These are phyloP conservation scores for Potamarius usumacintae DNA, from an alignment of 2,113 vertebrate genomes.

Conservation along the genomic window DNA sequence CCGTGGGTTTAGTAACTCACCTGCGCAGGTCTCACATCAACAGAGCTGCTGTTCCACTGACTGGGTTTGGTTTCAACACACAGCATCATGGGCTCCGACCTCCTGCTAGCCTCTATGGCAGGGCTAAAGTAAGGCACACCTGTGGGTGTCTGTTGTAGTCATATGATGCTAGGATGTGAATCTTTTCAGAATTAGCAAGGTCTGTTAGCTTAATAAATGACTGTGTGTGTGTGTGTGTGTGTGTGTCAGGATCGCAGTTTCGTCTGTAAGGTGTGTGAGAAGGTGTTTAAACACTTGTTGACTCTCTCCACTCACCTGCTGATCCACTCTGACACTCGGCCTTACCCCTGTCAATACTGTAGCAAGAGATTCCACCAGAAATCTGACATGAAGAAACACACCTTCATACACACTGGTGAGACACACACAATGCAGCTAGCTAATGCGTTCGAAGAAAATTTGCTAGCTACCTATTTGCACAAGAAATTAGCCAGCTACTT, in stretches of 20 bases:
- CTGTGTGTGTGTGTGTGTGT: slow-evolving; percentile 16
- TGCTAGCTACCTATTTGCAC: no score
- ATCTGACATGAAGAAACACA: slow-evolving; percentile 83
- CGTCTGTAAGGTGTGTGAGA: slow-evolving; percentile 72
- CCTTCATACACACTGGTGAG: slow-evolving; percentile 79
- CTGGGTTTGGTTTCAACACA: background rate
- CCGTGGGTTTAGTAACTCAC: slow-evolving; percentile 54
- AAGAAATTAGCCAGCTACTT: no score
- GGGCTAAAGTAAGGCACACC: slow-evolving; percentile 60
- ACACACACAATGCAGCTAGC: background rate
- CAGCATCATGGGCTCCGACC: slow-evolving; percentile 20
- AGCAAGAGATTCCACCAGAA: slow-evolving; percentile 50
- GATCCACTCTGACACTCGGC: slow-evolving; percentile 55
- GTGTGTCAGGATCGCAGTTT: slow-evolving; percentile 72
- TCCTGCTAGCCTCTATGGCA: slow-evolving; percentile 26
- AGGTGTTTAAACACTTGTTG: slow-evolving; percentile 72
- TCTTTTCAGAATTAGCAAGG: background rate
- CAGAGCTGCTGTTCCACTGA: slow-evolving; percentile 47
- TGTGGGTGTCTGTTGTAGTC: background rate
- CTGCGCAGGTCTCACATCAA: slow-evolving; percentile 51
- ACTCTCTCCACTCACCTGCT: slow-evolving; percentile 67
- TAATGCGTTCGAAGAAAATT: no score
- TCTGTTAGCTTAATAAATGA: background rate
- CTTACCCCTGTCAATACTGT: slow-evolving; percentile 79
- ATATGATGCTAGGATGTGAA: background rate